phyloP scores from a whole-genome alignment of 2,797 vertebrate genomes.

The Lagodon rhomboides region DNA sequence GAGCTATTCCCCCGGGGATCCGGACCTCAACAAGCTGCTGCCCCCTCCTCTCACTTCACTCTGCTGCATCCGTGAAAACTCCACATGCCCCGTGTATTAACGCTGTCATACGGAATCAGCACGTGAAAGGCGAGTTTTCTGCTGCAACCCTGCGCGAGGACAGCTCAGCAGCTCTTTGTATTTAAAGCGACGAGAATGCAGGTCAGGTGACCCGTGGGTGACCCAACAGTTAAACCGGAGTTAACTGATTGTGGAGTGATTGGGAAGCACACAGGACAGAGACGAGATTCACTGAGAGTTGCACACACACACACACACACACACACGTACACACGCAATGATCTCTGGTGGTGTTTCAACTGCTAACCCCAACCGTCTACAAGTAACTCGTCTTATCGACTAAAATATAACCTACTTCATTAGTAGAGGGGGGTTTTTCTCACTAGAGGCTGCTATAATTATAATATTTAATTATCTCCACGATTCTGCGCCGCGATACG shows the following conservation, averaged over 20 bases:
- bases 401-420: conserved; percentile 8
- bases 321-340: background rate
- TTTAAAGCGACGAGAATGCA: conserved; percentile 21
- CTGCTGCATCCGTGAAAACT: conserved; percentile 46
- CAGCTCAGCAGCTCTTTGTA: background rate
- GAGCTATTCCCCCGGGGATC: conserved; percentile 56
- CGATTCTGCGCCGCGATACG: background rate
- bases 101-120: conserved; percentile 49
- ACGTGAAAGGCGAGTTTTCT: conserved; percentile 24
- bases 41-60: conserved; percentile 49
- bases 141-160: conserved; percentile 2
- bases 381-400: background rate
- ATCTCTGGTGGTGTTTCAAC: background rate
- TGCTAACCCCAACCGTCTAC: conserved; percentile 1
- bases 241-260: conserved; percentile 15
- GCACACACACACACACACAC: background rate
- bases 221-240: background rate
- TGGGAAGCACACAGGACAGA: background rate
- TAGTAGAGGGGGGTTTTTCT: background rate
- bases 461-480: conserved; percentile 18
- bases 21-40: conserved; percentile 48
- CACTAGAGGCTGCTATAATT: conserved; percentile 2
- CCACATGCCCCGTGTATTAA: conserved; percentile 34
- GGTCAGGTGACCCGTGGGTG: conserved; percentile 31
- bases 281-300: conserved; percentile 17